Evolutionary conservation across 2,888 invertebrate genomes (phyloP), one percentile per base, ranked within the genome.

Genomic region (Lysandra bellargus): DNA sequence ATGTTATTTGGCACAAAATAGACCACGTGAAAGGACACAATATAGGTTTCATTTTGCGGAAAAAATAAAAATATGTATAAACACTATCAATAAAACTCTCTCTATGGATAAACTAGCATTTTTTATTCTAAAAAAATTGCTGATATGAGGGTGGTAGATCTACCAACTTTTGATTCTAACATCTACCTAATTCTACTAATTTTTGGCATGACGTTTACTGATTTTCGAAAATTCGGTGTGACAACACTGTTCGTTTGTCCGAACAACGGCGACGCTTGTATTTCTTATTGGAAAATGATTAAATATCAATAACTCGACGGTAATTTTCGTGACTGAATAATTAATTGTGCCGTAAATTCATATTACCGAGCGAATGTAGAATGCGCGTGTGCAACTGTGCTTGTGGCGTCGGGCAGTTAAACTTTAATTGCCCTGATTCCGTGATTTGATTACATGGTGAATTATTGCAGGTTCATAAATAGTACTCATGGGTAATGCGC

Each of bases 381-480:
- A 83, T 82, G 86, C 85, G 81, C 81, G 69, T 81, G 79, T 79
- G 78, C 60, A 78, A 80, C 74, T 77, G 78, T 81, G 82, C 80
- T 81, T 79, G 82, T 87, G 86, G 88, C 88, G 83, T 84, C 82
- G 84, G 89, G 88, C 88, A 90, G 4, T 57, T 3, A 57, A 17
- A 57, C 91, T 91, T 88, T 92, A 93, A 92, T 93, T 92, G 89
- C 90, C 88, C 87, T 83, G 86, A 86, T 88, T 88, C 87, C 83
- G 84, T 88, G 85, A 84, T 85, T 85, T 87, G 87, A 88, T 88
- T 88, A 85, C 85, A 85, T 85, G 85, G 87, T 87, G 87, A 85
- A 87, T 87, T 89, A 86, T 87, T 89, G 84, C 86, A 88, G 90
- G 88, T 85, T 85, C 83, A 83, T 83, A 83, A 84, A 86, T 84